Percentiles rank a stretch among this genome's conserved stretches.
These are phyloP conservation scores for Cotesia vestalis DNA, from an alignment of 1,140 invertebrate genomes.

Conservation along the genomic window DNA sequence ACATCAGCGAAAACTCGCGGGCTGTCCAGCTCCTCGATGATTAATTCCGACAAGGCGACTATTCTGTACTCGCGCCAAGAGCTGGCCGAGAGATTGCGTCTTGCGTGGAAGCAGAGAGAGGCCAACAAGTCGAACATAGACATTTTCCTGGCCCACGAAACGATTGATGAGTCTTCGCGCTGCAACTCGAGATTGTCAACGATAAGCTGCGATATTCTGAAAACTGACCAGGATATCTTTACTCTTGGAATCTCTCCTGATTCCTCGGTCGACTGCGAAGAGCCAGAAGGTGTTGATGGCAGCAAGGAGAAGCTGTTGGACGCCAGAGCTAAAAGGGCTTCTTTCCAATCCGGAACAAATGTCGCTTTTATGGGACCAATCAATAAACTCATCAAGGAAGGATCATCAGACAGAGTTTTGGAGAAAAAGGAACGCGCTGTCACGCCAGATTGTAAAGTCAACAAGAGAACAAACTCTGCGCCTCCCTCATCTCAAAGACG, in stretches of 20 bases:
- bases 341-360: conserved; percentile 54
- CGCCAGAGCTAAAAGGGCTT: conserved; percentile 54
- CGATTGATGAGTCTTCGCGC: conserved; percentile 52
- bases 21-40: conserved; percentile 26
- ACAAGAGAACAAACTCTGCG: conserved; percentile 53
- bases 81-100: conserved; percentile 63
- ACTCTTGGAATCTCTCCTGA: conserved; percentile 21
- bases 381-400: conserved; percentile 12
- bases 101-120: conserved; percentile 66
- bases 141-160: conserved; percentile 66
- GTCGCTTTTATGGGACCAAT: conserved; percentile 51
- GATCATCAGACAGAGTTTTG: background rate
- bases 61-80: conserved; percentile 67
- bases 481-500: conserved; percentile 46
- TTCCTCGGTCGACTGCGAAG: background rate
- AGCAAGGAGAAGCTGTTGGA: conserved; percentile 28
- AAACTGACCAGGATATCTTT: background rate
- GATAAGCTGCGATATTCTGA: conserved; percentile 23
- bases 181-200: conserved; percentile 54
- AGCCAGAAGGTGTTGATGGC: background rate
- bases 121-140: conserved; percentile 66
- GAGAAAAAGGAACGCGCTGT: background rate
- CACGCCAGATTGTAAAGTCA: conserved; percentile 27
- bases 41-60: conserved; percentile 57
- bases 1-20: conserved; percentile 25